phyloP scores from a whole-genome alignment of 2,888 invertebrate species.

The Parthenolecanium corni region DNA sequence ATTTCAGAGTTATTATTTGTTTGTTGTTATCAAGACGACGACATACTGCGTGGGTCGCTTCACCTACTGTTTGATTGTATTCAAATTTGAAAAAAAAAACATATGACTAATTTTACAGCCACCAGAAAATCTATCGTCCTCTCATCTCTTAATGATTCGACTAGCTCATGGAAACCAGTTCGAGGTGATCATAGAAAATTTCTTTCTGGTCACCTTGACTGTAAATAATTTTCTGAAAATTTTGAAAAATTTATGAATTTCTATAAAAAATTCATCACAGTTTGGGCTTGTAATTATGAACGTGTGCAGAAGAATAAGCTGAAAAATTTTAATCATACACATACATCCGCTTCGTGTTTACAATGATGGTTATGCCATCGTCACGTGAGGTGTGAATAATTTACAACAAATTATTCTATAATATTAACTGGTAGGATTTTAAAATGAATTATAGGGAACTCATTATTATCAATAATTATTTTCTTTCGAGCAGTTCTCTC shows the following conservation, averaged over 20 bases:
- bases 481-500: too few relatives aligned
- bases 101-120: not conserved
- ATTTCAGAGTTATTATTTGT: not conserved
- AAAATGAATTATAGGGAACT: not conserved
- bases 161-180: too few relatives aligned
- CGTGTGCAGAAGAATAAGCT: too few relatives aligned
- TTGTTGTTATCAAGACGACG: not conserved
- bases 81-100: not conserved
- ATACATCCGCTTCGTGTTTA: not conserved
- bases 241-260: not conserved
- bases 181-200: too few relatives aligned
- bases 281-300: too few relatives aligned
- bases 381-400: not conserved
- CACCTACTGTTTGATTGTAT: constrained; percentile 12
- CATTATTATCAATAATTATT: too few relatives aligned
- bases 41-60: not conserved
- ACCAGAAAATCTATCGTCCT: not conserved
- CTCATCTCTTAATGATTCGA: too few relatives aligned
- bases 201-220: not conserved
- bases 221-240: not conserved
- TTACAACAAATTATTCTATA: not conserved
- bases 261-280: not conserved
- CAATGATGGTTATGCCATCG: not conserved
- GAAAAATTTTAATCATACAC: too few relatives aligned
- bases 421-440: not conserved